Base-by-base conservation (phyloP, 2,113 vertebrate species). In the Oreochromis aureus region DNA sequence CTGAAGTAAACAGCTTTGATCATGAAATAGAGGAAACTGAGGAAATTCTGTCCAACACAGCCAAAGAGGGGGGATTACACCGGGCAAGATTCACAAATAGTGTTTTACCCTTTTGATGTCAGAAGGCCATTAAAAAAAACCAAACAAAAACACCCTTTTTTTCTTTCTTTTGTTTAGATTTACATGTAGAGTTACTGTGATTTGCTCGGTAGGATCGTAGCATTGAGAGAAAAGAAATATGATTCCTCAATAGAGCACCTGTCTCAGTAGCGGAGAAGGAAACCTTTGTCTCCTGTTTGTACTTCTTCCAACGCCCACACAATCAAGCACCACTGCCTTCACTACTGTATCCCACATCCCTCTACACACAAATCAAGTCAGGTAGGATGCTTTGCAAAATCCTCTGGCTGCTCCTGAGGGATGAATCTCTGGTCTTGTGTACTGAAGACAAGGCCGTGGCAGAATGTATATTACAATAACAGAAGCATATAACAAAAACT, bases 201-300 rank as follows among this genome's bases (percentile, higher is more conserved):
- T 83, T 83, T 6, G 5, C 16, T 84, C 5, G 48, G 10, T 81
- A 30, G 41, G 76, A 85, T 80, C 12, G 10, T 44, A 7, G 41
- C 3, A 1, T 3, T 6, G 30, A 34, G 53, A 61, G 53, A 73
- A 41, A 66, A 11, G 63, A 84, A 86, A 92, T 58, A 39, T 34
- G 87, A 92, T 69, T 83, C 90, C 84, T 86, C 83, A 46, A 16
- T 22, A 27, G 46, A 87, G 85, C 90, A 95, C 94, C 94, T 94
- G 93, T 89, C 84, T 87, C 58, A 30, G 48, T 5, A 27, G 78
- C 36, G 15, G 48, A 87, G 89, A 93, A 93, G 87, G 58, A 30
- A 89, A 90, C 82, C 88, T 87, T 94, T 94, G 93, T 93, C 84
- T 92, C 51, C 71, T 91, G 83, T 89, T 90, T 93, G 88, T 91